Conservation (phyloP, 2,797 vertebrate species). For the Cygnus olor region DNA sequence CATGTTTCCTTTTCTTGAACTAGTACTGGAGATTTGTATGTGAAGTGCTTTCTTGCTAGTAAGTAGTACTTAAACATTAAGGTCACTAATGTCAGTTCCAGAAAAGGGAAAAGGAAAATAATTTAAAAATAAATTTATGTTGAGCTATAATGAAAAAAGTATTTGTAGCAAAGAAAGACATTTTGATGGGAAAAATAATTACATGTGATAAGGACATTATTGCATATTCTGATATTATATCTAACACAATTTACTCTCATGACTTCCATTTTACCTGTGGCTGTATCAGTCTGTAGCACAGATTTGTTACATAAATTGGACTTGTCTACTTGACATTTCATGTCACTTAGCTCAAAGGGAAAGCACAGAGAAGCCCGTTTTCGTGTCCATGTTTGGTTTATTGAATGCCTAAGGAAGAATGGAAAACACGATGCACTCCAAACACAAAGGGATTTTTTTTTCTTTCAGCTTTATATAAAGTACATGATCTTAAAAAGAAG, state of each 20-base stretch:
- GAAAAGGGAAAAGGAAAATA: neutral
- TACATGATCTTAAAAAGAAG: neutral
- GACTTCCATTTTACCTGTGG: slow-evolving; percentile 50
- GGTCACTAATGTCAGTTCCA: neutral
- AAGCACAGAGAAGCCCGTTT: slow-evolving; percentile 56
- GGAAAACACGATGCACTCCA: neutral
- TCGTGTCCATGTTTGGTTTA: slow-evolving; percentile 84
- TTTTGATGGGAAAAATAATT: neutral
- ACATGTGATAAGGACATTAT: neutral
- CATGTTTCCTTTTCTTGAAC: neutral
- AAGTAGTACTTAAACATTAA: neutral
- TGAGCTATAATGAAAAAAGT: neutral
- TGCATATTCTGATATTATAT: neutral
- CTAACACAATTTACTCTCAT: neutral
- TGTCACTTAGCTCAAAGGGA: slow-evolving; percentile 54
- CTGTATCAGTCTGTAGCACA: neutral
- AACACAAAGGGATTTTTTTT: neutral
- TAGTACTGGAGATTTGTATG: neutral
- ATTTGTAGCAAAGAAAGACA: neutral
- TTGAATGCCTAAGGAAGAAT: slow-evolving; percentile 68
- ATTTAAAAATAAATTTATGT: neutral
- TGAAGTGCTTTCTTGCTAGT: neutral
- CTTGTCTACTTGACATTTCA: slow-evolving; percentile 37
- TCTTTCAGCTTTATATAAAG: neutral
- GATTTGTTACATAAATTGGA: slow-evolving; percentile 40